Evolutionary conservation across 2,888 invertebrate species (phyloP).

Genomic region (Epirrhoe alternata): DNA sequence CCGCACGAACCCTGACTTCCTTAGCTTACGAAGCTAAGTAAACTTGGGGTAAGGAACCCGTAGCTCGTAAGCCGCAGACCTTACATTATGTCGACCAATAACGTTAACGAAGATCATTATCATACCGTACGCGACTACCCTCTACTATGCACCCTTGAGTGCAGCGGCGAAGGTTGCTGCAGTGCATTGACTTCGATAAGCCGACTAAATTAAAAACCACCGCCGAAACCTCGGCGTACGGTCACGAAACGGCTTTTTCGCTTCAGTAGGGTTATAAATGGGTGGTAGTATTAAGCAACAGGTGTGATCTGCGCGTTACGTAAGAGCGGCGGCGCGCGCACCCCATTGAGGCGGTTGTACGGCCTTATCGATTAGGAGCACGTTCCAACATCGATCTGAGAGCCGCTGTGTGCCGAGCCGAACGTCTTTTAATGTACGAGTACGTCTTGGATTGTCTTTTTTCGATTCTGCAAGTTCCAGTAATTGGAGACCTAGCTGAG

Average conservation of each 20-base stretch:
- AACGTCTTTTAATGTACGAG: conserved; percentile 66
- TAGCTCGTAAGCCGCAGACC: conserved; percentile 44
- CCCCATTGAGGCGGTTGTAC: conserved; percentile 78
- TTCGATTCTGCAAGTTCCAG: conserved; percentile 43
- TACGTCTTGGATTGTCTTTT: conserved; percentile 63
- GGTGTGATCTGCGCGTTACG: conserved; percentile 80
- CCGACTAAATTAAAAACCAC: conserved; percentile 59
- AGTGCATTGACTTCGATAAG: conserved; percentile 78
- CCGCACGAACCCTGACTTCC: conserved; percentile 15
- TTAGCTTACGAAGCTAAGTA: conserved; percentile 8
- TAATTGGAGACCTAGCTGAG: conserved; percentile 47
- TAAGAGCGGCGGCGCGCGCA: conserved; percentile 79
- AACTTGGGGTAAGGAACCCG: conserved; percentile 43
- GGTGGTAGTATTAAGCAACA: conserved; percentile 80
- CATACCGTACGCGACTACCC: conserved; percentile 63
- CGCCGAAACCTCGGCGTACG: conserved; percentile 39
- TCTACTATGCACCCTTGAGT: conserved; percentile 83
- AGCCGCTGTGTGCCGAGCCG: conserved; percentile 60
- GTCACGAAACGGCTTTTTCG: conserved; percentile 53
- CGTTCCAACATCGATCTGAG: conserved; percentile 70
- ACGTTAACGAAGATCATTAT: conserved; percentile 79
- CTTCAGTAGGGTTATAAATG: conserved; percentile 68
- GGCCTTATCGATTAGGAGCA: conserved; percentile 77
- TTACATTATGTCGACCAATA: conserved; percentile 61
- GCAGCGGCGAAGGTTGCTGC: conserved; percentile 80